Evolutionary conservation across 1,140 invertebrate genomes (phyloP).

Genomic region (Drosophila guanche): DNA sequence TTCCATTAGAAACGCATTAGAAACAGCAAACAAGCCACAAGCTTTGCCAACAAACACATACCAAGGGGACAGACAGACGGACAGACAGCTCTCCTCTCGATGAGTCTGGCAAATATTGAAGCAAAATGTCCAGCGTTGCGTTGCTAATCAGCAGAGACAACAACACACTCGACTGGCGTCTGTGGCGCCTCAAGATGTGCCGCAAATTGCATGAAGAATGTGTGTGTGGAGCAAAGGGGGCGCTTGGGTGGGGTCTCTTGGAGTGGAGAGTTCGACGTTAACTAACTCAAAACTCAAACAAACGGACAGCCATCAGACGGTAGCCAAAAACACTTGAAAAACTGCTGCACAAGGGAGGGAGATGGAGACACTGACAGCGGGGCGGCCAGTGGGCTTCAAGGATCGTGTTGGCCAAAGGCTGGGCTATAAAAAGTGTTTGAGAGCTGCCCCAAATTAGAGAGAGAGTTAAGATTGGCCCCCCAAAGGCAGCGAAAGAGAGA

Average conservation of each 20-base stretch:
- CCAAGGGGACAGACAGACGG: no score
- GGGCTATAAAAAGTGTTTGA: conserved; percentile 17
- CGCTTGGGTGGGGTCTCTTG: background rate
- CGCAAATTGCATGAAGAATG: conserved; percentile 67
- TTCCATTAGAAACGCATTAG: conserved; percentile 6
- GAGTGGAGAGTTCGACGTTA: conserved; percentile 45
- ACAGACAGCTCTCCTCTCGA: conserved; percentile 6
- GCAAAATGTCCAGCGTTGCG: conserved; percentile 30
- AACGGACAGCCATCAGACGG: conserved; percentile 77
- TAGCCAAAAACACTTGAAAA: conserved; percentile 66
- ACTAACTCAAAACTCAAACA: conserved; percentile 78
- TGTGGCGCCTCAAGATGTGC: conserved; percentile 57
- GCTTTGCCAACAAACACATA: conserved; percentile 53
- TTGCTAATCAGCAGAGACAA: conserved; percentile 76
- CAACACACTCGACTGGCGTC: conserved; percentile 61
- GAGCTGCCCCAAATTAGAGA: background rate
- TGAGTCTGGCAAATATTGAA: conserved; percentile 59
- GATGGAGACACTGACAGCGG: no score
- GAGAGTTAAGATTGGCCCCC: background rate
- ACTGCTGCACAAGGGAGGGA: conserved; percentile 30
- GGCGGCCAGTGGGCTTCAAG: no score
- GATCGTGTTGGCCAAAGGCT: conserved; percentile 35
- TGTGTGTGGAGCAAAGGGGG: conserved; percentile 30
- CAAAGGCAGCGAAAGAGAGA: no score
- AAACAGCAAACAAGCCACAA: conserved; percentile 39